A percentile compares a stretch with the other conserved stretches of the same genome.
Evolutionary conservation across 2,113 vertebrate species (phyloP).

Genomic region (Cynopterus brachyotis): DNA sequence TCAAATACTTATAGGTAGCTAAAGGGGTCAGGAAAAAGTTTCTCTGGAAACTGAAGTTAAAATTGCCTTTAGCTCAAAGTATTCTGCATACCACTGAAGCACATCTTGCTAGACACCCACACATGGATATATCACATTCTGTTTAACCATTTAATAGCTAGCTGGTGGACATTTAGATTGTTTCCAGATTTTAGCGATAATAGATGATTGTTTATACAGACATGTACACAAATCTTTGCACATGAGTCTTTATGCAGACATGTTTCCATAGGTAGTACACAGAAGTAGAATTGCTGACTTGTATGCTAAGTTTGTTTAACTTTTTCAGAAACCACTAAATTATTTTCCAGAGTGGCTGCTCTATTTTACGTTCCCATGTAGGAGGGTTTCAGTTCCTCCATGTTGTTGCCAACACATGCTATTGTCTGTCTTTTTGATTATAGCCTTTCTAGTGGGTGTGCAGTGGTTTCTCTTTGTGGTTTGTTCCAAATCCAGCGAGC

Average conservation of each 20-base stretch:
- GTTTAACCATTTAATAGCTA: neutral
- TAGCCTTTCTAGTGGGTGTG: neutral
- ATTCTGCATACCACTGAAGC: too few relatives aligned
- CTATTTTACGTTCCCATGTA: neutral
- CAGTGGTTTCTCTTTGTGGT: neutral
- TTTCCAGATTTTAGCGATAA: neutral
- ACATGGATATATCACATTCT: neutral
- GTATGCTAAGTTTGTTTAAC: neutral
- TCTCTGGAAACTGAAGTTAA: too few relatives aligned
- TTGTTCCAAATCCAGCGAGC: neutral
- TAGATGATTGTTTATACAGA: neutral
- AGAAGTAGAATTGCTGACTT: neutral
- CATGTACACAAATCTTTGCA: neutral
- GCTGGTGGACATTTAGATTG: neutral
- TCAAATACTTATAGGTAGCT: too few relatives aligned
- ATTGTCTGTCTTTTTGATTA: neutral
- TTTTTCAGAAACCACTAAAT: neutral
- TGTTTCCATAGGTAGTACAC: neutral
- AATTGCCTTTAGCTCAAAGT: too few relatives aligned
- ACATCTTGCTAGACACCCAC: too few relatives aligned
- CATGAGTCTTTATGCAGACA: neutral
- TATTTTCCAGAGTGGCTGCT: neutral
- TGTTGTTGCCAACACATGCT: neutral
- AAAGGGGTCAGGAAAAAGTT: too few relatives aligned
- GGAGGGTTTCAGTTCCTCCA: neutral